Base-by-base conservation (phyloP, 2,888 invertebrate species). In the Sphaerophoria taeniata region DNA sequence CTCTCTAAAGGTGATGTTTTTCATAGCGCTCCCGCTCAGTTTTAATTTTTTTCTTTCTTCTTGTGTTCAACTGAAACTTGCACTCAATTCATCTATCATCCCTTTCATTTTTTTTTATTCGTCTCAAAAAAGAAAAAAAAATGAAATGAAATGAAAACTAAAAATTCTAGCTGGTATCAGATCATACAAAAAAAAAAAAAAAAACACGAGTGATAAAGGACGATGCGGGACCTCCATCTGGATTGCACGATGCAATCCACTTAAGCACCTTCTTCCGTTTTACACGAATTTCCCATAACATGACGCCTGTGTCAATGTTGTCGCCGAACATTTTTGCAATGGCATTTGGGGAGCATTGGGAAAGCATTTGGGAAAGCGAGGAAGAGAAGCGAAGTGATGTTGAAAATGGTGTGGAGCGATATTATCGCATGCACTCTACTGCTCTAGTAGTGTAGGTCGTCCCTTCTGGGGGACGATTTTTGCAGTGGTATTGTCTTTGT, bases 201-300 rank as follows among this genome's bases (percentile, higher is more conserved):
- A 51, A 43, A 31, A 65, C 65, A 60, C 47, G 58, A 58, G 63
- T 69, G 47, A 31, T 63, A 63, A 51, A 53, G 34, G 61, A 60
- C 51, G 67, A 53, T 61, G 63, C 61, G 61, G 39, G 45, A 63
- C 78, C 67, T 55, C 14, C 16, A 82, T 24, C 24, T 24, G 78
- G 65, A 43, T 33, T 81, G 45, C 63, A 53, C 77, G 34, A 75
- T 6, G 80, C 85, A 81, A 77, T 85, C 70, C 81, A 80, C 81
- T 85, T 81, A 85, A 85, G 85, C 76, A 85, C 63, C 73, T 76
- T 76, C 85, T 81, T 81, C 76, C 85, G 85, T 77, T 81, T 85
- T 81, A 85, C 85, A 85, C 76, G 77, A 85, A 85, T 81, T 81
- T 85, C 73, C 85, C 81, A 85, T 85, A 85, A 85, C 81, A 63